Evolutionary conservation across 2,113 vertebrate genomes (phyloP).

Genomic region (Rhadina sibilatrix): DNA sequence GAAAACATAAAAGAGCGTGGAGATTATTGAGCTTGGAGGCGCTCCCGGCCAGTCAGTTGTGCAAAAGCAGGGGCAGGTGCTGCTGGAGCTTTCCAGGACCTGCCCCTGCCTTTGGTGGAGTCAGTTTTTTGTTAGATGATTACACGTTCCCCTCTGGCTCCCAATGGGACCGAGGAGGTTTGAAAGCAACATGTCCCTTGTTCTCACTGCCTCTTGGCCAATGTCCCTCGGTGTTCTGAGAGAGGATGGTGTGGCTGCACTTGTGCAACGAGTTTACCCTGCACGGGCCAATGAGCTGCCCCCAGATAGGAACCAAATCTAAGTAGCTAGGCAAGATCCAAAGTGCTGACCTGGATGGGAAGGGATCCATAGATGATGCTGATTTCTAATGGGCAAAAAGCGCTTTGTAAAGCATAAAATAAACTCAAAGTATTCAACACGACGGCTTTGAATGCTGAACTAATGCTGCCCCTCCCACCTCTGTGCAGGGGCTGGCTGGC

Average conservation of each 20-base stretch:
- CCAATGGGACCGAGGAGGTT: accelerated
- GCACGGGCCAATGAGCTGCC: neutral
- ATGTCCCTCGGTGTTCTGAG: accelerated
- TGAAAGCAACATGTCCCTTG: neutral
- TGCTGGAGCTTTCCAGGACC: neutral
- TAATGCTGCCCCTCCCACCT: neutral
- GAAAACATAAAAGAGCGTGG: constrained; percentile 84
- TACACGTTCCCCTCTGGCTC: neutral
- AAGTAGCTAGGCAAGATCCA: constrained; percentile 31
- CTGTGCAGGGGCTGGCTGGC: neutral
- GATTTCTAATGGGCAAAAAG: constrained; percentile 2
- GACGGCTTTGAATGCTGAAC: neutral
- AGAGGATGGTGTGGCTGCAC: neutral
- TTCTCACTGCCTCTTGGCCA: neutral
- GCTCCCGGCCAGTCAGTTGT: neutral
- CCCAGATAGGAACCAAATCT: neutral
- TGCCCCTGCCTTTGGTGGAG: neutral
- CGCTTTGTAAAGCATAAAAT: constrained; percentile 9
- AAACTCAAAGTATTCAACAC: neutral
- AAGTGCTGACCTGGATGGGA: constrained; percentile 54
- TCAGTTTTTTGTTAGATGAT: neutral
- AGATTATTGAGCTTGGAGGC: constrained; percentile 67
- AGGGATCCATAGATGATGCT: constrained; percentile 2
- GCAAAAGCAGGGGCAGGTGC: neutral
- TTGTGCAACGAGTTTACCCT: neutral